These are phyloP conservation scores for Ochropleura plecta DNA, from an alignment of 2,888 invertebrate species.

Conservation along the genomic window DNA sequence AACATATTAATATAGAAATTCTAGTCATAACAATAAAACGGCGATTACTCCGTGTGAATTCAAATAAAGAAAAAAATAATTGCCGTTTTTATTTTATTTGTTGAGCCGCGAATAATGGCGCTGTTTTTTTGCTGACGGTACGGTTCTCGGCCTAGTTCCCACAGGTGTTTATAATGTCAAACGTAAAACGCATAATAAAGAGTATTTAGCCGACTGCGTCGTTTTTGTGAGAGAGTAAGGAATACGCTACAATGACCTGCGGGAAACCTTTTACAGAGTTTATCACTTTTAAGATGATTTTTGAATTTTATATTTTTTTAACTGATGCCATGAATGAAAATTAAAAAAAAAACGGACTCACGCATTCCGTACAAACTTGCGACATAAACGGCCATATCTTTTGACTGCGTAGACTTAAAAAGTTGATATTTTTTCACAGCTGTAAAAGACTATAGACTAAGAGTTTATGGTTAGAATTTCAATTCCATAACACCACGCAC, in stretches of 20 bases:
- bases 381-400: no score
- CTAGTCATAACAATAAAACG: conserved; percentile 39
- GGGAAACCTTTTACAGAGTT: conserved; percentile 24
- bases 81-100: conserved; percentile 44
- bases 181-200: conserved; percentile 72
- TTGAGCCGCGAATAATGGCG: conserved; percentile 30
- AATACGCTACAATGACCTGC: conserved; percentile 57
- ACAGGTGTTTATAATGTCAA: conserved; percentile 73
- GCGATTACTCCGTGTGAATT: conserved; percentile 42
- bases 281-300: conserved; percentile 25
- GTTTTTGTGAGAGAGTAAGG: conserved; percentile 51
- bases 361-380: no score
- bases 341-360: no score
- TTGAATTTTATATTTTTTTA: no score
- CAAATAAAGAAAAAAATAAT: conserved; percentile 42
- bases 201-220: conserved; percentile 44
- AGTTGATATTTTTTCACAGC: no score
- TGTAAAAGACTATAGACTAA: no score
- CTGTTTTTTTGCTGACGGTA: conserved; percentile 70
- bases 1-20: conserved; percentile 11
- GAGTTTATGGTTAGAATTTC: no score
- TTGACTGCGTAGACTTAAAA: no score
- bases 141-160: conserved; percentile 77
- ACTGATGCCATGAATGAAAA: no score
- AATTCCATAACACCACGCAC: no score